These are phyloP conservation scores for Miltochrista miniata DNA, from an alignment of 2,888 invertebrate genomes.

Conservation along the genomic window DNA sequence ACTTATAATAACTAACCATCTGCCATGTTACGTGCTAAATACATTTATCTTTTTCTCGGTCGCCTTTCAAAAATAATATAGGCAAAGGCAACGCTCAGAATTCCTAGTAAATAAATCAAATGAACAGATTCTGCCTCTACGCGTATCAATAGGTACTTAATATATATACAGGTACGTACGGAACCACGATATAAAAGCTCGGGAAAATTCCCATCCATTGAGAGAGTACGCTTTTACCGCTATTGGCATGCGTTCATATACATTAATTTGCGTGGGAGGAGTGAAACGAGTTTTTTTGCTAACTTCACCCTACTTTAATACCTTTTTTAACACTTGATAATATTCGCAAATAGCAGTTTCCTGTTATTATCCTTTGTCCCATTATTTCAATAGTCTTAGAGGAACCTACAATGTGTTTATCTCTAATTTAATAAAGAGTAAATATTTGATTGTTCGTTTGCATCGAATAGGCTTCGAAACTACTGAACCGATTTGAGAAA, in stretches of 20 bases:
- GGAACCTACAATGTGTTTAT: not conserved
- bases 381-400: not conserved
- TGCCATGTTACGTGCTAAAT: too few relatives aligned
- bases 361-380: not conserved
- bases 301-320: conserved; percentile 6
- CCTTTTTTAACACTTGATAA: conserved; percentile 21
- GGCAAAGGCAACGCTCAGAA: too few relatives aligned
- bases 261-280: conserved; percentile 21
- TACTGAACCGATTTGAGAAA: too few relatives aligned
- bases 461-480: too few relatives aligned
- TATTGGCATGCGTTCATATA: conserved; percentile 27
- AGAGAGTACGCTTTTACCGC: conserved; percentile 30
- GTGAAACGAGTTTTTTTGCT: conserved; percentile 15
- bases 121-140: not conserved
- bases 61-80: too few relatives aligned
- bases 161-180: not conserved
- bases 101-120: too few relatives aligned
- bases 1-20: too few relatives aligned
- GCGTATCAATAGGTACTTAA: not conserved
- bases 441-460: too few relatives aligned
- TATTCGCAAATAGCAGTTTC: conserved; percentile 15
- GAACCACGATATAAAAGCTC: conserved; percentile 4
- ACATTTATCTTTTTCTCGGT: too few relatives aligned
- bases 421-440: too few relatives aligned
- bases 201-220: conserved; percentile 19